Evolutionary conservation across 2,113 vertebrate species (phyloP).

Genomic region (Romanogobio albipinnatus): DNA sequence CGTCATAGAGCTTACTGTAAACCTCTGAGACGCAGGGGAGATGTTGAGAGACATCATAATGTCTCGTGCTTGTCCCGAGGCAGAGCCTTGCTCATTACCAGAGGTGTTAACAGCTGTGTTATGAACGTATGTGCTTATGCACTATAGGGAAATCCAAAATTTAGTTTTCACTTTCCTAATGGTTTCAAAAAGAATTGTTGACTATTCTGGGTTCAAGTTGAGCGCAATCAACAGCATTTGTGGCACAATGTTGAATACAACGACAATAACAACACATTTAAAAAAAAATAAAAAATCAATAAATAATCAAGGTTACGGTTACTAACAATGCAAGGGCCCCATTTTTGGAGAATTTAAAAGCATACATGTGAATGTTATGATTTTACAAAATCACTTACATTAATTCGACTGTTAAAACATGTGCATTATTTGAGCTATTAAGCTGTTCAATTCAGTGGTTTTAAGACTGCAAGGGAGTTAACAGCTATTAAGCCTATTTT

Average conservation of each 20-base stretch:
- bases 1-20: conserved; percentile 52
- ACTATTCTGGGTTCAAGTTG: neutral
- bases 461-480: too few species aligned
- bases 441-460: neutral
- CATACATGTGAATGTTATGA: neutral
- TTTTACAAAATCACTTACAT: neutral
- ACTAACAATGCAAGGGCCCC: neutral
- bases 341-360: neutral
- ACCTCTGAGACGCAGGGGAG: conserved; percentile 27
- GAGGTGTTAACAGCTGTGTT: conserved; percentile 38
- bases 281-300: neutral
- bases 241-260: neutral
- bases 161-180: conserved; percentile 1
- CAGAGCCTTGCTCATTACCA: conserved; percentile 10
- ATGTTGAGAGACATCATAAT: conserved; percentile 33
- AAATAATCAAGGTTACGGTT: neutral
- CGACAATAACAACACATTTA: neutral
- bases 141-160: neutral
- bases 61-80: neutral
- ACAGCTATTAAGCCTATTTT: neutral
- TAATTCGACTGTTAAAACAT: neutral
- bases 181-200: neutral
- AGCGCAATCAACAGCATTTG: neutral
- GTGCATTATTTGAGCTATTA: neutral
- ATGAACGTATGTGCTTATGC: conserved; percentile 15